Evolutionary conservation across 2,888 invertebrate species (phyloP), one percentile per base, ranked within the genome.

Genomic region (Zygogramma bicolorata): DNA sequence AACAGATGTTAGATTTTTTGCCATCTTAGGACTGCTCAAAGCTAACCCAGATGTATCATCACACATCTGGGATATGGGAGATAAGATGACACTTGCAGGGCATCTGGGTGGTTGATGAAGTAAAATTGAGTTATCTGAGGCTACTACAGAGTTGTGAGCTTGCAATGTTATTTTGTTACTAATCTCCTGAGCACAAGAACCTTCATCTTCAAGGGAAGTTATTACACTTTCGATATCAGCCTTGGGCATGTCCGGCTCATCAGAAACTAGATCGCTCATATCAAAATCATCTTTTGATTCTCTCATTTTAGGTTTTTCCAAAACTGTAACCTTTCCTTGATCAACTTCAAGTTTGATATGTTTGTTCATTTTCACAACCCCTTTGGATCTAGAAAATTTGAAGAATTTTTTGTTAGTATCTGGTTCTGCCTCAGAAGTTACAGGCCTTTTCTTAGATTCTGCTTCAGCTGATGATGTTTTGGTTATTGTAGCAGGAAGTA

Each of bases 31-130:
- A 67, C 89, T 89, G 84, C 88, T 88, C 6, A 88, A 69, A 0
- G 86, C 87, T 69, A 88, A 79, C 3, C 85, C 87, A 0, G 89
- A 89, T 3, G 89, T 88, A 87, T 89, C 88, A 75, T 87, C 87
- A 75, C 84, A 87, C 79, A 90, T 87, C 77, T 89, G 88, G 34
- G 88, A 89, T 6, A 88, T 88, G 3, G 89, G 89, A 2, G 90
- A 89, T 81, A 89, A 75, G 34, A 86, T 78, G 34, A 81, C 65
- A 34, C 82, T 80, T 15, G 79, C 78, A 34, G 66, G 65, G 40
- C 42, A 75, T 13, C 42, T 60, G 60, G 77, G 74, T 49, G 75
- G 70, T 68, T 75, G 69, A 68, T 82, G 81, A 4, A 83, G 67
- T 59, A 80, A 77, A 58, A 83, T 82, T 5, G 81, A 80, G 70